Conservation (phyloP, 2,113 vertebrate genomes). For the Oceanodroma tethys region DNA sequence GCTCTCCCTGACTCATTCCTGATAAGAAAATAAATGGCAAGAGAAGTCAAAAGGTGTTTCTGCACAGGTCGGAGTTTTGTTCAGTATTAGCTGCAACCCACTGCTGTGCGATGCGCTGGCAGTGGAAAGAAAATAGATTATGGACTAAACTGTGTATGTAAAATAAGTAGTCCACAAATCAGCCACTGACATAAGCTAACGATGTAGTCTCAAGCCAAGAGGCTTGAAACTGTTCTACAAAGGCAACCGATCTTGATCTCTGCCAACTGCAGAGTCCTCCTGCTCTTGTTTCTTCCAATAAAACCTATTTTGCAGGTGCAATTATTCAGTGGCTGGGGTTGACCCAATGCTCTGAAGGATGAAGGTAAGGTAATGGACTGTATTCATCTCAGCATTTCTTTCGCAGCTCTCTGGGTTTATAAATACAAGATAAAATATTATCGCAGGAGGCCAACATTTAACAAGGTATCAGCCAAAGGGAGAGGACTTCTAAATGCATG, state of each 20-base stretch:
- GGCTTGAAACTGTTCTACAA: not conserved
- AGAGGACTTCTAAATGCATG: not conserved
- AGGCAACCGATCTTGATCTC: not conserved
- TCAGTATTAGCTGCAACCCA: not conserved
- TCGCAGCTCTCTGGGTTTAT: not conserved
- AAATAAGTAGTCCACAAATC: not conserved
- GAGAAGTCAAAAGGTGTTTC: not conserved
- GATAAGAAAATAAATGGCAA: not conserved
- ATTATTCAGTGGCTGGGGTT: slow-evolving; percentile 33
- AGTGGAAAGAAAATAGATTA: not conserved
- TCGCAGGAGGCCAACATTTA: not conserved
- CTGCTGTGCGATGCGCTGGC: not conserved
- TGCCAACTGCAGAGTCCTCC: not conserved
- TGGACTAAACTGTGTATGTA: not conserved
- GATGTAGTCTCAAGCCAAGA: not conserved
- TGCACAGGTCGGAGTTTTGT: not conserved
- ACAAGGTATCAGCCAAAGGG: not conserved
- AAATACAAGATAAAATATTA: slow-evolving; percentile 17
- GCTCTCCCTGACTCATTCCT: not conserved
- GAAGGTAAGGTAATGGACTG: slow-evolving; percentile 41
- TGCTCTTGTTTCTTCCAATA: not conserved
- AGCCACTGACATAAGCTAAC: not conserved
- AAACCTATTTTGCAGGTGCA: slow-evolving; percentile 1
- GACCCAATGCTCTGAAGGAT: slow-evolving; percentile 31
- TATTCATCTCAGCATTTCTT: slow-evolving; percentile 47